Base-by-base conservation (phyloP, 2,113 vertebrate genomes). In the Andinoacara biseriatus region DNA sequence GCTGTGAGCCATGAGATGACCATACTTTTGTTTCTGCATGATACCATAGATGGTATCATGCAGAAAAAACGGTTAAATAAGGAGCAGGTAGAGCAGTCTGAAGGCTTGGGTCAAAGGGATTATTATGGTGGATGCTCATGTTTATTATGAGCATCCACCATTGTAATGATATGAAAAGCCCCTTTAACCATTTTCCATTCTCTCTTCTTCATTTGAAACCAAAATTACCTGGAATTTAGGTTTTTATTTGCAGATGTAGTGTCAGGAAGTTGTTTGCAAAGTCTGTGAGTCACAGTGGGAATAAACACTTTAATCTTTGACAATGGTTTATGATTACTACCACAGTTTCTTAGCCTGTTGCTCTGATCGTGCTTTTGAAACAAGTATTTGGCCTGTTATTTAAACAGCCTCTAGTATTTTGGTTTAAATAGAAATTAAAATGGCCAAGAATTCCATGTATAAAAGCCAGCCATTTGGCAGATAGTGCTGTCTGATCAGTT, bases 401-500 rank as follows among this genome's bases (percentile, higher is more conserved):
- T 76, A 89, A 24, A 57, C 60, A 33, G 14, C 38, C 3, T 67
- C 5, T 46, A 24, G 65, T 63, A 65, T 74, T 77, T 49, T 58
- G 3, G 58, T 35, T 58, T 63, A 18, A 74, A 33, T 72, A 17
- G 29, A 52, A 76, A 80, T 81, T 24, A 81, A 58, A 60, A 72
- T 63, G 26, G 63, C 60, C 74, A 82, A 59, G n/a, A 82, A 80
- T 35, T 65, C 6, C 80, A 78, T 33, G 24, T 81, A 58, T 54
- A 84, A 76, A 63, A 81, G 7, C 62, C 11, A 74, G 46, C 58
- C 59, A 6, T 82, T 84, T 79, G n/a, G 76, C 22, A 58, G 78
- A 74, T 58, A 63, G 62, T 81, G 81, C 63, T 10, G 59, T 82
- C 49, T 80, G 77, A 79, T 90, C 59, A 62, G 43, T 82, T 86